phyloP scores from a whole-genome alignment of 2,797 vertebrate species.

The Forpus xanthops region DNA sequence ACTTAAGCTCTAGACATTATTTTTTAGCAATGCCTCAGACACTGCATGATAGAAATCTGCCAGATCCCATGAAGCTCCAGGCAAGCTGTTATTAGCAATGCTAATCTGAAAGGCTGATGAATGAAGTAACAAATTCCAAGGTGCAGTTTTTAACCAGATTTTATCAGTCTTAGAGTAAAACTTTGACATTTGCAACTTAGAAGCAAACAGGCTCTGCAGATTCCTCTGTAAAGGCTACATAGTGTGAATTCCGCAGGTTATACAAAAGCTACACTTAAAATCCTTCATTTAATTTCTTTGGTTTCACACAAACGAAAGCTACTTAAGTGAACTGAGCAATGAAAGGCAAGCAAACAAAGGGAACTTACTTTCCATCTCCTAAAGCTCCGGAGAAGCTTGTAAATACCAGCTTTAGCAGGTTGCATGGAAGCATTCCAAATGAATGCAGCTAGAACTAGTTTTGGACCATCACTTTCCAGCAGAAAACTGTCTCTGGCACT shows the following conservation, averaged over 20 bases:
- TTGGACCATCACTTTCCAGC: constrained; percentile 15
- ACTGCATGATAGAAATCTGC: background rate
- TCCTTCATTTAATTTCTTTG: constrained; percentile 17
- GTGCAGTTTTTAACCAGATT: background rate
- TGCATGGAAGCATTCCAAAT: constrained; percentile 8
- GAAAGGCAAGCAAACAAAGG: constrained; percentile 4
- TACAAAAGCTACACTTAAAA: background rate
- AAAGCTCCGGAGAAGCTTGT: background rate
- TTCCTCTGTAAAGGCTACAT: background rate
- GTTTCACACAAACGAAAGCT: constrained; percentile 17
- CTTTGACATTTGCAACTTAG: background rate
- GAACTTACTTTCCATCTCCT: background rate
- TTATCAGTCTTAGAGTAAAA: background rate
- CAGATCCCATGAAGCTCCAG: background rate
- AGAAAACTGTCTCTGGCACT: constrained; percentile 12
- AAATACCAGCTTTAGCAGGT: background rate
- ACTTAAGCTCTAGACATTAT: background rate
- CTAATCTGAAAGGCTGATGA: background rate
- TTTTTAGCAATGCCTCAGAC: background rate
- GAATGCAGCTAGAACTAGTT: constrained; percentile 33
- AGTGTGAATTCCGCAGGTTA: background rate
- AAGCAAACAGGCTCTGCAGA: background rate
- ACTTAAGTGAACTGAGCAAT: background rate
- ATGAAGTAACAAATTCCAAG: background rate
- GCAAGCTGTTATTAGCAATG: background rate